Evolutionary conservation across 1,140 invertebrate genomes (phyloP), one percentile per base, ranked within the genome.

Genomic region (Trypoxylus dichotomus): DNA sequence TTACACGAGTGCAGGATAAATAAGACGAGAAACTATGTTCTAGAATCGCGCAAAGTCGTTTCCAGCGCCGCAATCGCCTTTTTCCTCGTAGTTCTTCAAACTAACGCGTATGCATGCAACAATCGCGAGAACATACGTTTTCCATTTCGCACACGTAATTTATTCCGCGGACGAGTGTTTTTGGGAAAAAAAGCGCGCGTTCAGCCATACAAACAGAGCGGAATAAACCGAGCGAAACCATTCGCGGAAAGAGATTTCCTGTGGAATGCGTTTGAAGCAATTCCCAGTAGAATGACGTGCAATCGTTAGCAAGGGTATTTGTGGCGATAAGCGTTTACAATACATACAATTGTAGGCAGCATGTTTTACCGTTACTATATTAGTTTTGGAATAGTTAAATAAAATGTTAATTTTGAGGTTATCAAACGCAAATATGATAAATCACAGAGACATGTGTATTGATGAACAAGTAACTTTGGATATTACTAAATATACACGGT

Each of bases 131-230:
- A 74, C 72, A 74, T 43, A 74, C 41, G 41, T 74, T 74, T 74
- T 74, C 72, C 72, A 74, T 74, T 74, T 74, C 19, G 72, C 11
- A 74, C 13, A 74, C 21, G 41, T 74, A 74, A 74, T 74, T 74
- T 74, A 74, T 74, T 74, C 72, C 21, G 32, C 13, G 8, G 29
- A 21, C 15, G 41, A 74, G 32, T 21, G 32, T 74, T 74, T 74
- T 32, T 19, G 41, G 13, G 29, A 21, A 74, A 24, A 54, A 54
- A 54, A n/a, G 47, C 47, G 47, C 6, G 15, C 47, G n/a, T 19
- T 68, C 24, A 15, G 19, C 0, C 24, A 24, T 24, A 68, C 24
- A 68, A 37, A 37, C 5, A 11, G 11, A 6, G 60, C 1, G 21
- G 27, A 68, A 29, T 13, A 54, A 54, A n/a, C 47, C 21, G 60